Conservation (phyloP, 2,888 invertebrate species). For the Aporophyla nigra region DNA sequence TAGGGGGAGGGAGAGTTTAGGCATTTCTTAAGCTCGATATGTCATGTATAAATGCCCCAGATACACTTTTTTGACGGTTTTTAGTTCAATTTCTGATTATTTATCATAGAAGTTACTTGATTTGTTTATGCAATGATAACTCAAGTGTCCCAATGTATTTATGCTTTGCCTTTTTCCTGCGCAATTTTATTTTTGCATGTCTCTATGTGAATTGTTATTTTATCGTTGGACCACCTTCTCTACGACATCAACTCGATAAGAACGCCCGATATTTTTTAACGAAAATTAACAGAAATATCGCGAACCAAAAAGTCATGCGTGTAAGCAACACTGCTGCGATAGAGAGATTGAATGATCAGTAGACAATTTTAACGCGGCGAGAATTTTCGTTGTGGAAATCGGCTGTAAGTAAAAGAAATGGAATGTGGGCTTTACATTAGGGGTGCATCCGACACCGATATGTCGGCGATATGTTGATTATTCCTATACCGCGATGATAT, state of each 20-base stretch:
- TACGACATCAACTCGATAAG: background rate
- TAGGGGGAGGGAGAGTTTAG: background rate
- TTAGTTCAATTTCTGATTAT: background rate
- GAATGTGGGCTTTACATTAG: background rate
- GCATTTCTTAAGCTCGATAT: background rate
- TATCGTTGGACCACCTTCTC: background rate
- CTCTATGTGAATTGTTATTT: background rate
- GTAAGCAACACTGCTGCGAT: background rate
- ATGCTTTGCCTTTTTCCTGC: constrained; percentile 26
- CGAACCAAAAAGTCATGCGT: background rate
- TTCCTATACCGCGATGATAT: no score
- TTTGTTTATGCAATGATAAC: background rate
- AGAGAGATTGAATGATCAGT: background rate
- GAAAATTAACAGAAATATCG: background rate
- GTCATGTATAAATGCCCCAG: background rate
- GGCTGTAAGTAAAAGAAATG: background rate
- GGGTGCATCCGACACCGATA: no score
- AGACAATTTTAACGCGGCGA: background rate
- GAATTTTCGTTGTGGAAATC: background rate
- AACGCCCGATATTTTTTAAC: background rate
- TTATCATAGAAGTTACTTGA: background rate
- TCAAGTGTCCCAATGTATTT: background rate
- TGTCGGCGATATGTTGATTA: no score
- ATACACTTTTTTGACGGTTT: background rate
- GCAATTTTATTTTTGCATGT: constrained; percentile 8